Base-by-base conservation (phyloP, 2,888 invertebrate genomes). In the Drosophila tripunctata region DNA sequence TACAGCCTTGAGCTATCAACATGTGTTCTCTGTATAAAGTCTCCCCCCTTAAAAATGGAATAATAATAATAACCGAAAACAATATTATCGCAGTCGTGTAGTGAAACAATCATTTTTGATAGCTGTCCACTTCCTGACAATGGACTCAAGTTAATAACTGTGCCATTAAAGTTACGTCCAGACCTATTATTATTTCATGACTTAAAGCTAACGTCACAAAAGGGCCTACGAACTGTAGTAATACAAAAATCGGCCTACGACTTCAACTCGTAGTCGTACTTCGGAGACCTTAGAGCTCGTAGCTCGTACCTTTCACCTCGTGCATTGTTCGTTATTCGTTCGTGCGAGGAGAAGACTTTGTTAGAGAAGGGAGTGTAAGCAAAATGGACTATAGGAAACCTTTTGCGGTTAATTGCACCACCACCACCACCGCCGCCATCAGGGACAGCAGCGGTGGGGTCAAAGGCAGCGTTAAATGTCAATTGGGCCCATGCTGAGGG, bases 301-400 rank as follows among this genome's bases (percentile, higher is more conserved):
- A n/a, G 3, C 12, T 41, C 41, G 41, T 24, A 8, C n/a, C n/a
- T n/a, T n/a, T n/a, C 14, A 8, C 24, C 12, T 14, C 22, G 21
- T 14, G 19, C 22, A 3, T 7, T 3, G 24, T 50, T 22, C 36
- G 35, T 7, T 21, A 33, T 0, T 52, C 45, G 63, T 50, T 65
- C 67, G 70, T 56, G 63, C 58, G 58, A 31, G 17, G 35, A 41
- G 58, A 68, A 74, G 60, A 61, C 30, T 55, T 17, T 33, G 57
- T 5, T 21, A 17, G 55, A 6, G 24, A 10, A 3, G 48, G 21
- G 58, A 47, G 35, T 4, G 56, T 14, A 31, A 22, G 35, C 31
- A 57, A 83, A 75, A 71, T 77, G 87, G 75, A 86, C n/a, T n/a
- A 87, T 75, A 75, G 81, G 84, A 81, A 81, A 80, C 81, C 87